These are phyloP conservation scores for Crocallis elinguaria DNA, from an alignment of 2,888 invertebrate species.

Conservation along the genomic window DNA sequence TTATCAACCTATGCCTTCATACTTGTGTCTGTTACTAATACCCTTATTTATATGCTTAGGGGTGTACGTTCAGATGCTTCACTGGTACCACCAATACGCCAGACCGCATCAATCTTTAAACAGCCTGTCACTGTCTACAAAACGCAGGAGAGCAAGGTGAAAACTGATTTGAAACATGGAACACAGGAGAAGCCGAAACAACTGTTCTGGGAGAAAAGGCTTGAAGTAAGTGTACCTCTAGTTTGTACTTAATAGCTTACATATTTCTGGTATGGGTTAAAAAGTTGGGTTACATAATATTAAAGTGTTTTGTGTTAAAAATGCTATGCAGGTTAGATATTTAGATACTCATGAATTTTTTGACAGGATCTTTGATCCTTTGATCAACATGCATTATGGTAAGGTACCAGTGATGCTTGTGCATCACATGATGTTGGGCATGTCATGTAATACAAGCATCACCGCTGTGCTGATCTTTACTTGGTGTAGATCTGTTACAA, in stretches of 20 bases:
- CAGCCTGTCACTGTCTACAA: slow-evolving; percentile 98
- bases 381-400: too few relatives aligned
- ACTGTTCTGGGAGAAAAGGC: slow-evolving; percentile 92
- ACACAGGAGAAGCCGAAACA: slow-evolving; percentile 97
- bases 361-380: too few relatives aligned
- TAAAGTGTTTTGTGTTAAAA: too few relatives aligned
- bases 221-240: slow-evolving; percentile 72
- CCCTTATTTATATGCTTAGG: slow-evolving; percentile 69
- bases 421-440: too few relatives aligned
- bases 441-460: too few relatives aligned
- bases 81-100: slow-evolving; percentile 96
- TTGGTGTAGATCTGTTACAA: too few relatives aligned
- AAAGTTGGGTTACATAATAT: too few relatives aligned
- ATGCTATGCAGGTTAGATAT: too few relatives aligned
- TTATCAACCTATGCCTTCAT: not conserved
- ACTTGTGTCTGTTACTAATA: not conserved
- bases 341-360: too few relatives aligned
- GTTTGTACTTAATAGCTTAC: not conserved
- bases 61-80: slow-evolving; percentile 94
- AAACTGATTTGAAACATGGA: slow-evolving; percentile 95
- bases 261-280: not conserved
- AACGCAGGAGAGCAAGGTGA: slow-evolving; percentile 95
- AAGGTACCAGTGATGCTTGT: too few relatives aligned
- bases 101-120: slow-evolving; percentile 99
- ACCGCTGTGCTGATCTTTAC: too few relatives aligned